Evolutionary conservation across 2,888 invertebrate genomes (phyloP).

Genomic region (Axea sp.): DNA sequence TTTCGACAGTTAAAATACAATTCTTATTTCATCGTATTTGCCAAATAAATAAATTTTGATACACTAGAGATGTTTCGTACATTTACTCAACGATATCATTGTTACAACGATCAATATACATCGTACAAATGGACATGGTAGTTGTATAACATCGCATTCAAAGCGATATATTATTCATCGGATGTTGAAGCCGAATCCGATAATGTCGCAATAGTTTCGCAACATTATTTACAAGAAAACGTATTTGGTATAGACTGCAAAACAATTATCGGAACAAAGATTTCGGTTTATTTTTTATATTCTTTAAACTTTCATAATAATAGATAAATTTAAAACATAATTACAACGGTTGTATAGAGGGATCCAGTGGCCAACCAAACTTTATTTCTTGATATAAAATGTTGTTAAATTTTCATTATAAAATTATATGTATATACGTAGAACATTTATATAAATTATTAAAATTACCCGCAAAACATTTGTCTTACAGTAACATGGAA

Average conservation of each 20-base stretch:
- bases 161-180: constrained; percentile 2
- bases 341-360: constrained; percentile 4
- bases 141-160: constrained; percentile 3
- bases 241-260: constrained; percentile 12
- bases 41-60: constrained; percentile 7
- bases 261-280: neutral
- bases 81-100: constrained; percentile 1
- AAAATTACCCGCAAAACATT: neutral
- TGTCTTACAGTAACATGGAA: constrained; percentile 23
- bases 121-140: constrained; percentile 50
- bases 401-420: neutral
- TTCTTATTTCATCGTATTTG: neutral
- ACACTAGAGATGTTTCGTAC: neutral
- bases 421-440: constrained; percentile 3
- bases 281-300: neutral
- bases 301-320: neutral
- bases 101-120: constrained; percentile 19
- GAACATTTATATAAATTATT: neutral
- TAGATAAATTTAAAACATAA: constrained; percentile 4
- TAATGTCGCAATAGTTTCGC: constrained; percentile 13
- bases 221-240: constrained; percentile 40
- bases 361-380: neutral
- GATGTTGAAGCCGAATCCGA: constrained; percentile 1
- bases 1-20: constrained; percentile 10
- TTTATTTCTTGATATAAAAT: neutral